Evolutionary conservation across 1,140 invertebrate species (phyloP).

Genomic region (Cephus cinctus): DNA sequence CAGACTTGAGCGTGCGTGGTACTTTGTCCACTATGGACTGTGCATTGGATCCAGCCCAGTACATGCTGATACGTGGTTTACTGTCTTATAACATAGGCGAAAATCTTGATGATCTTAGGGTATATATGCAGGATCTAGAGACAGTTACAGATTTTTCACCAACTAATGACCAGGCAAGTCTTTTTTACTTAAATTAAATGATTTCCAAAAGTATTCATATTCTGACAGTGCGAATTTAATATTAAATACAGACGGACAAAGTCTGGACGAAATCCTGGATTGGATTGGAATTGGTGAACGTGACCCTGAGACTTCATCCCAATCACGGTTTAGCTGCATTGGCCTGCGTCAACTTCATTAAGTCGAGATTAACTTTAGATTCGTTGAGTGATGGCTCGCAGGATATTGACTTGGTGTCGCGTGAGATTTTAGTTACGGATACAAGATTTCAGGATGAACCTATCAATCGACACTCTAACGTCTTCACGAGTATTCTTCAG

Average conservation of each 20-base stretch:
- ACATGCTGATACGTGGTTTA: conserved; percentile 84
- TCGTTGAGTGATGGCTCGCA: conserved; percentile 84
- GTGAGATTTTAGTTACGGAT: conserved; percentile 87
- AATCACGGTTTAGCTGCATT: conserved; percentile 64
- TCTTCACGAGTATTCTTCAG: conserved; percentile 88
- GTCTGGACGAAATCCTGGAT: conserved; percentile 79
- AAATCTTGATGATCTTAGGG: conserved; percentile 67
- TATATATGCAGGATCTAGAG: conserved; percentile 39
- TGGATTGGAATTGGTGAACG: conserved; percentile 84
- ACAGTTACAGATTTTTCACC: conserved; percentile 27
- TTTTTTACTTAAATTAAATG: too few relatives aligned
- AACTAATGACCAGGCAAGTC: too few relatives aligned
- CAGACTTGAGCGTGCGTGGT: conserved; percentile 85
- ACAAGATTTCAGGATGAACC: conserved; percentile 71
- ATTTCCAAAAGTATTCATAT: too few relatives aligned
- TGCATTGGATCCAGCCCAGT: conserved; percentile 82
- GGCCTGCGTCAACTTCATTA: conserved; percentile 89
- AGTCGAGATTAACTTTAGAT: conserved; percentile 81
- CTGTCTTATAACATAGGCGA: conserved; percentile 93
- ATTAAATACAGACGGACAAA: conserved; percentile 29
- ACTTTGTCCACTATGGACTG: conserved; percentile 82
- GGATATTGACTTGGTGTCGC: conserved; percentile 90
- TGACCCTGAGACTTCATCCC: conserved; percentile 72
- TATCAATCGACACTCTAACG: conserved; percentile 73
- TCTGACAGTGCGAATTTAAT: too few relatives aligned